A percentile compares a stretch with the other conserved stretches of the same genome.
Evolutionary conservation across 2,888 invertebrate genomes (phyloP).

Genomic region (Acleris sparsana): DNA sequence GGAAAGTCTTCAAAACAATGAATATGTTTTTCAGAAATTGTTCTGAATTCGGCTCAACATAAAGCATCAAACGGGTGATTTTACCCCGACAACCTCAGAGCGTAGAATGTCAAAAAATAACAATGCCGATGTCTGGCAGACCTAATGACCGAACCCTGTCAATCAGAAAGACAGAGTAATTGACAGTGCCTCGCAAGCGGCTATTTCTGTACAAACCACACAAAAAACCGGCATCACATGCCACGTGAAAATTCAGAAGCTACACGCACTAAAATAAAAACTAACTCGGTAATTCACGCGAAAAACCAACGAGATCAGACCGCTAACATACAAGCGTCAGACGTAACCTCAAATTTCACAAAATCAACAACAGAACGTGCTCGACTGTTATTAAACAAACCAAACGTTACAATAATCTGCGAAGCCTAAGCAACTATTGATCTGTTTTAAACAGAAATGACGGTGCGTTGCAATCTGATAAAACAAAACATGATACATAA

Average conservation of each 20-base stretch:
- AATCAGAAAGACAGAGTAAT: conserved; percentile 70
- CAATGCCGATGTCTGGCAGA: conserved; percentile 39
- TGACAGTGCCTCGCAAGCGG: conserved; percentile 67
- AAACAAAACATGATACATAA: conserved; percentile 67
- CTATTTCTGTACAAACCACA: conserved; percentile 52
- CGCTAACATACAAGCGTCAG: conserved; percentile 51
- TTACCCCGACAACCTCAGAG: background rate
- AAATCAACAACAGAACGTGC: conserved; percentile 77
- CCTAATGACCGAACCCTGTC: conserved; percentile 77
- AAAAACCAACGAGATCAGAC: conserved; percentile 38
- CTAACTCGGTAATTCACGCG: conserved; percentile 37
- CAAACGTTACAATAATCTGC: conserved; percentile 45
- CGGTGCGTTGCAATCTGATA: conserved; percentile 44
- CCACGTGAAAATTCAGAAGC: conserved; percentile 39
- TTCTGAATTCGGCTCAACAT: background rate
- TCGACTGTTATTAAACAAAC: conserved; percentile 53
- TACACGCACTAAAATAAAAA: conserved; percentile 39
- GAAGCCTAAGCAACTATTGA: conserved; percentile 41
- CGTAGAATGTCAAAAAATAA: conserved; percentile 27
- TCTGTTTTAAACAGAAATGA: conserved; percentile 38
- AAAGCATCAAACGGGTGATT: background rate
- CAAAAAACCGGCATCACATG: conserved; percentile 37
- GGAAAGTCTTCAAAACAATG: no score
- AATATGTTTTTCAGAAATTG: background rate
- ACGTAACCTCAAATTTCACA: conserved; percentile 76